Evolutionary conservation across 2,113 vertebrate genomes (phyloP).

Genomic region (Daboia siamensis): DNA sequence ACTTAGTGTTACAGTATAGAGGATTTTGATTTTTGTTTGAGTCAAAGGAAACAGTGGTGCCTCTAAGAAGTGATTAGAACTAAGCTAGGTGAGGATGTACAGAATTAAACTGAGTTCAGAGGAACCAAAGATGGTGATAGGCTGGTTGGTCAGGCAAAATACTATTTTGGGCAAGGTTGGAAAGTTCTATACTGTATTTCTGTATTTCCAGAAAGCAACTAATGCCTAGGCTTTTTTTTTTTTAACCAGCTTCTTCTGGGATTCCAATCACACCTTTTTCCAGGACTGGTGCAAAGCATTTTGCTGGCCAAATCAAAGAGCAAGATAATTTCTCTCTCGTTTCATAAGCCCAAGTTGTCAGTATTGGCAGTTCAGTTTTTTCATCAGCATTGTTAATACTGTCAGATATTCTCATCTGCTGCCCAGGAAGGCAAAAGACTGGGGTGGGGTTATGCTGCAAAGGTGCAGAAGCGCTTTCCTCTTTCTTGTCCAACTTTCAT

Average conservation of each 20-base stretch:
- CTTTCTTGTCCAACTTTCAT: background rate
- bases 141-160: too few relatives aligned
- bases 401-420: background rate
- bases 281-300: background rate
- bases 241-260: background rate
- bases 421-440: background rate
- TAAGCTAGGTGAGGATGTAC: too few relatives aligned
- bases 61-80: too few relatives aligned
- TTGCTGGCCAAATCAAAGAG: background rate
- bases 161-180: too few relatives aligned
- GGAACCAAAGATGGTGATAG: too few relatives aligned
- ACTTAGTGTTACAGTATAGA: too few relatives aligned
- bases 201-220: background rate
- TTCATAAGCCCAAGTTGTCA: background rate
- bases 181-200: background rate
- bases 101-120: too few relatives aligned
- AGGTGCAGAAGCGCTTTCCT: background rate
- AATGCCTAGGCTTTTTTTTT: background rate
- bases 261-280: background rate
- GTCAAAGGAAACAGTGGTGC: too few relatives aligned
- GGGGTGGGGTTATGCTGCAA: background rate
- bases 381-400: background rate
- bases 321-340: background rate
- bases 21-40: too few relatives aligned
- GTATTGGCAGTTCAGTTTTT: background rate